A percentile compares a stretch with the other conserved stretches of the same genome.
These are phyloP conservation scores for Monarcha castaneiventris DNA, from an alignment of 2,113 vertebrate species.

Conservation along the genomic window DNA sequence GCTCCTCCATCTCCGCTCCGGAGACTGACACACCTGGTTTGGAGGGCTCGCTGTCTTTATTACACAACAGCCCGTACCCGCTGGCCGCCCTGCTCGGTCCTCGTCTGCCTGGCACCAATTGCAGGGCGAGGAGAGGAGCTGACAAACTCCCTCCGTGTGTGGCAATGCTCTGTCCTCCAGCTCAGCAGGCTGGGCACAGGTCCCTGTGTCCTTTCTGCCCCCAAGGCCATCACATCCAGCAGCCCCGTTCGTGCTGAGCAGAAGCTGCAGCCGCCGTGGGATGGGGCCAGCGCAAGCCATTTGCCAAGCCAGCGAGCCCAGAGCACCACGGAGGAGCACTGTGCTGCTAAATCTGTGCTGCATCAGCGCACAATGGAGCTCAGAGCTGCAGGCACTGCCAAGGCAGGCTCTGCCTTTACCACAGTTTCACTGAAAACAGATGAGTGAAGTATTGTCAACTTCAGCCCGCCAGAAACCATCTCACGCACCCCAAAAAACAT, in stretches of 20 bases:
- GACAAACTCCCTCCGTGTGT: not conserved
- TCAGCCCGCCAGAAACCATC: not conserved
- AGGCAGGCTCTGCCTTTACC: not conserved
- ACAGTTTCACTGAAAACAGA: not conserved
- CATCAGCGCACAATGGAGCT: not conserved
- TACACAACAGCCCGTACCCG: not conserved
- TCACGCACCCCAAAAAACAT: not conserved
- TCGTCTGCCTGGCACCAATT: not conserved
- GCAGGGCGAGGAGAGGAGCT: not conserved
- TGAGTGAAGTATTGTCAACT: not conserved
- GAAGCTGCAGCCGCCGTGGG: accelerated
- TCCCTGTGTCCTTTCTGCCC: not conserved
- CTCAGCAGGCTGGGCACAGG: not conserved
- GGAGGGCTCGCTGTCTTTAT: not conserved
- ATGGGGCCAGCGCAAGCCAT: not conserved
- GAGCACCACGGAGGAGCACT: not conserved
- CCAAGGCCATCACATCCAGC: not conserved
- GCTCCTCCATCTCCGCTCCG: not conserved
- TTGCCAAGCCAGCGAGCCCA: not conserved
- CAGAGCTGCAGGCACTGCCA: not conserved
- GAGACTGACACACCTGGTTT: not conserved
- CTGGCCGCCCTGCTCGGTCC: not conserved
- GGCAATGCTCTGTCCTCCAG: not conserved
- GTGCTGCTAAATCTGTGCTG: not conserved
- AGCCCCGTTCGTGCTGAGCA: not conserved